phyloP scores from a whole-genome alignment of 2,888 invertebrate genomes.

The Antheraea yamamai region DNA sequence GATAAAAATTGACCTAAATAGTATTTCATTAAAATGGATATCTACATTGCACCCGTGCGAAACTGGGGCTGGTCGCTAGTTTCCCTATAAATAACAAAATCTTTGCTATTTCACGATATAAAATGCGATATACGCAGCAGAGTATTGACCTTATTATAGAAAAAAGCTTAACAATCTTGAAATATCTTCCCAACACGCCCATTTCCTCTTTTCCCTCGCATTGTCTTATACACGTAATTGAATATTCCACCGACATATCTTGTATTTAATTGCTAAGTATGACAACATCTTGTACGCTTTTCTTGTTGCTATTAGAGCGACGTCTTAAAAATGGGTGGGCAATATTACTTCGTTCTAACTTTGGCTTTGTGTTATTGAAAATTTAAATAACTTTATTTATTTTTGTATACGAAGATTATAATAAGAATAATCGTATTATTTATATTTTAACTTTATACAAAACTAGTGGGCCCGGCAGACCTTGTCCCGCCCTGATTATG shows the following conservation, averaged over 20 bases:
- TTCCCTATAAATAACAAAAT: background rate
- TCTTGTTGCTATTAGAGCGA: background rate
- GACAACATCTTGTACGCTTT: slow-evolving; percentile 7
- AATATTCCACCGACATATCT: background rate
- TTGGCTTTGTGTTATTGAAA: background rate
- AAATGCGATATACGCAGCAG: background rate
- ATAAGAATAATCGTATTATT: background rate
- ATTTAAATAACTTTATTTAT: background rate
- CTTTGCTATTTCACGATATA: background rate
- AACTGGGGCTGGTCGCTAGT: background rate
- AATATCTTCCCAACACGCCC: slow-evolving; percentile 18
- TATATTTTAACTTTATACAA: no score
- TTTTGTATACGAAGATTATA: background rate
- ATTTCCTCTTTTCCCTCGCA: slow-evolving; percentile 6
- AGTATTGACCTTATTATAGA: background rate
- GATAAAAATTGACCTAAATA: no score
- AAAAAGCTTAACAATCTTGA: slow-evolving; percentile 8
- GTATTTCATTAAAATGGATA: no score
- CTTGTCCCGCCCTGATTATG: no score
- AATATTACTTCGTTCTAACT: background rate
- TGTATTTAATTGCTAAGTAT: slow-evolving; percentile 1
- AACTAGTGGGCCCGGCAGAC: no score
- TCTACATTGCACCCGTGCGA: no score
- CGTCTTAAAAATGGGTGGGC: background rate
- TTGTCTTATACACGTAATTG: slow-evolving; percentile 3